Evolutionary conservation across 2,888 invertebrate species (phyloP).

Genomic region (Ceramica pisi): DNA sequence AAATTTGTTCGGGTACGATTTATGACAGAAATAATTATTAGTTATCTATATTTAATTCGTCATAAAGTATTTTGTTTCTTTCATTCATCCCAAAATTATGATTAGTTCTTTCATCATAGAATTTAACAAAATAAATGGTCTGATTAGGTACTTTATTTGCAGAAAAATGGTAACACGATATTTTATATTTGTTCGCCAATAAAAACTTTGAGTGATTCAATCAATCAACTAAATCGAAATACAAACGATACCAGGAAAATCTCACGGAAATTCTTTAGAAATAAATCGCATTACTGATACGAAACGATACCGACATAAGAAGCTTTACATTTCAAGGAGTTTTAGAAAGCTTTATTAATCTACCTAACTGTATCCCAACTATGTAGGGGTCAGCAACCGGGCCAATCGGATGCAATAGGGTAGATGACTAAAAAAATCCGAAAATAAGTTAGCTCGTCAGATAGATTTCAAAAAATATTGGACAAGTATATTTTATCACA

Average conservation of each 20-base stretch:
- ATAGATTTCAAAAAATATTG: no score
- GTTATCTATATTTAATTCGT: no score
- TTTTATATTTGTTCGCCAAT: not conserved
- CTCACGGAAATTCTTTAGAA: not conserved
- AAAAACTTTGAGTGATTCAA: not conserved
- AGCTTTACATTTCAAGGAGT: not conserved
- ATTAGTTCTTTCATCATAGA: not conserved
- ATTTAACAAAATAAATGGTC: no score
- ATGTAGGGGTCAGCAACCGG: not conserved
- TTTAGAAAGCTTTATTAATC: not conserved
- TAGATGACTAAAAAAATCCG: no score
- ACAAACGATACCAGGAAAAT: not conserved
- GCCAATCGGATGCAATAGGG: no score
- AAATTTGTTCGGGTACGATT: constrained; percentile 53
- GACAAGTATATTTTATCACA: no score
- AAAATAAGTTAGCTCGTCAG: no score
- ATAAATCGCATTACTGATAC: not conserved
- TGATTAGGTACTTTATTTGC: no score
- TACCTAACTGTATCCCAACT: not conserved
- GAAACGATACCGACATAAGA: not conserved
- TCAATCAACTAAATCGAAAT: not conserved
- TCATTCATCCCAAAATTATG: no score
- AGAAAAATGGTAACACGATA: not conserved
- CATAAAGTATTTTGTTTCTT: no score
- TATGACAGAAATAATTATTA: constrained; percentile 14